Percentiles rank a stretch among this genome's conserved stretches.
Conservation (phyloP, 1,140 invertebrate species). For the Brachystomella parvula region DNA sequence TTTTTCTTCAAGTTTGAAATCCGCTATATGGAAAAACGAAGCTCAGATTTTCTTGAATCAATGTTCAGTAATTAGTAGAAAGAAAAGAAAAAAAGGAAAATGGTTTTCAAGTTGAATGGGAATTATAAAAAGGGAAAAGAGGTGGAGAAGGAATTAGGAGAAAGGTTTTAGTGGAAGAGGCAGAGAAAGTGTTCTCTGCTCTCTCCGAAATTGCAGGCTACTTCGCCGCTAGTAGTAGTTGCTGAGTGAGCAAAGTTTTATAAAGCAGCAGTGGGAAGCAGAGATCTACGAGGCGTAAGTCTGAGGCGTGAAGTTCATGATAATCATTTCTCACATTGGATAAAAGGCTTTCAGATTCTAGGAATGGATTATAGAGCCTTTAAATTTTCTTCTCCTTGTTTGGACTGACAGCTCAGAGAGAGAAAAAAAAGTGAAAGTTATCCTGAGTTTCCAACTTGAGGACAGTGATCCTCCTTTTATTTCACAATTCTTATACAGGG, state of each 20-base stretch:
- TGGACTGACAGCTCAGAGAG: not conserved
- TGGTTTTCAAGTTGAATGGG: not conserved
- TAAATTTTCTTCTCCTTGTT: not conserved
- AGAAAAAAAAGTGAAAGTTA: not conserved
- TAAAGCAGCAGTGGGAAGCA: not conserved
- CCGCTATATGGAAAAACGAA: not conserved
- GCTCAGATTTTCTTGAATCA: not conserved
- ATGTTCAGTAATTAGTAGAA: not conserved
- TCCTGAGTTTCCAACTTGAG: not conserved
- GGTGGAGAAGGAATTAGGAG: not conserved
- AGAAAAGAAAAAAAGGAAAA: not conserved
- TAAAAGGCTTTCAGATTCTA: constrained; percentile 9
- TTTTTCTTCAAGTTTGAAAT: not conserved
- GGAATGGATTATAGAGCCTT: not conserved
- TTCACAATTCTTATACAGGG: not conserved
- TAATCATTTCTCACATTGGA: constrained; percentile 2
- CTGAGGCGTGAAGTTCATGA: not conserved
- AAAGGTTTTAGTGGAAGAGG: not conserved
- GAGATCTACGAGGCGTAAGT: not conserved
- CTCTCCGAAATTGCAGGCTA: not conserved
- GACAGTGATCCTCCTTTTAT: not conserved
- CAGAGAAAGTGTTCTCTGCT: not conserved
- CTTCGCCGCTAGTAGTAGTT: not conserved
- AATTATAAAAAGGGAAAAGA: not conserved
- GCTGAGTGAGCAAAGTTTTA: not conserved